phyloP scores from a whole-genome alignment of 2,113 vertebrate species.

The Lipotes vexillifer region DNA sequence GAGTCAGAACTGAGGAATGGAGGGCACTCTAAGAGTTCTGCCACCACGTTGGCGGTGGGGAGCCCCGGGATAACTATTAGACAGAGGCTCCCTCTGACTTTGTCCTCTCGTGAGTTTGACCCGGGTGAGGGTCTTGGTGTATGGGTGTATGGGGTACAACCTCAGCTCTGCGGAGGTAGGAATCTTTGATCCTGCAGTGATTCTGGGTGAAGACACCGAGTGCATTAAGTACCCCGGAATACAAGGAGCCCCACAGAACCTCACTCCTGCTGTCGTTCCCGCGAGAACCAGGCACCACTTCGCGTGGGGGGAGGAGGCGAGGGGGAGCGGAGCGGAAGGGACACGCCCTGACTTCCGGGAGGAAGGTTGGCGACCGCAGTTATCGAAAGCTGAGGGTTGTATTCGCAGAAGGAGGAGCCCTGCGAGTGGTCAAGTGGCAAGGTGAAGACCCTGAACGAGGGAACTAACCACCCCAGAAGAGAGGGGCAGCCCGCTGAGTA shows the following conservation, averaged over 20 bases:
- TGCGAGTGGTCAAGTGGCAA: neutral
- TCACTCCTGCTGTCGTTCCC: neutral
- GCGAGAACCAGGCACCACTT: neutral
- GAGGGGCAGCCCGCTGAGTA: neutral
- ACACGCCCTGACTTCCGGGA: neutral
- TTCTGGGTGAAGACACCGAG: neutral
- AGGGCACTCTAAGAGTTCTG: neutral
- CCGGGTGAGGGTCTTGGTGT: neutral
- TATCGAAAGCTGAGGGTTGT: neutral
- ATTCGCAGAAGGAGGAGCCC: neutral
- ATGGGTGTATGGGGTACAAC: neutral
- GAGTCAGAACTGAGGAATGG: neutral
- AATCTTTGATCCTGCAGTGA: neutral
- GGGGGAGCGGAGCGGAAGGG: neutral
- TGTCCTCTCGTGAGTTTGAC: neutral
- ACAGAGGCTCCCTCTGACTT: neutral
- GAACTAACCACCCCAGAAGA: neutral
- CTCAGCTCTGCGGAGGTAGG: neutral
- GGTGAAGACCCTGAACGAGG: neutral
- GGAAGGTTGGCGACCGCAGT: neutral
- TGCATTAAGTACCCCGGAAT: neutral
- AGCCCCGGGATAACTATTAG: neutral
- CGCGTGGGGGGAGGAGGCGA: fast-evolving
- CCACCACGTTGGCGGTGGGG: neutral
- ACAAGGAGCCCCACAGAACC: neutral